These are phyloP conservation scores for Venustaconcha ellipsiformis DNA, from an alignment of 1,140 invertebrate species.

Conservation along the genomic window DNA sequence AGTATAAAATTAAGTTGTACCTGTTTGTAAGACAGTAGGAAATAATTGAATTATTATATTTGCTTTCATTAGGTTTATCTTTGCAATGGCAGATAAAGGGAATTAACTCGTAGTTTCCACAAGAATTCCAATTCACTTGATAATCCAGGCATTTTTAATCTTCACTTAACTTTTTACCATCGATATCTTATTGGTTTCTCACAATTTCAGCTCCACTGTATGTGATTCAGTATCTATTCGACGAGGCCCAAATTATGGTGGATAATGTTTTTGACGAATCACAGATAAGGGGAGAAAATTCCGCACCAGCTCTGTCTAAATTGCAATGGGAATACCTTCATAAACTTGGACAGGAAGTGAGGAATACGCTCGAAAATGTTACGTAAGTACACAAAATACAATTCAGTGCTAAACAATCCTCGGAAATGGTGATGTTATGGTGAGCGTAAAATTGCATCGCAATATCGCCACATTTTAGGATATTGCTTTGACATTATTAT, in stretches of 20 bases:
- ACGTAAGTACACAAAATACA: slow-evolving; percentile 71
- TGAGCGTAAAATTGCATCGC: too few species aligned
- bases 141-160: background rate
- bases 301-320: slow-evolving; percentile 74
- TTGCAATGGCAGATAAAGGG: too few species aligned
- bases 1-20: too few species aligned
- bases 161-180: background rate
- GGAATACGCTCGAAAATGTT: slow-evolving; percentile 86
- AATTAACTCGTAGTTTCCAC: too few species aligned
- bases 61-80: too few species aligned
- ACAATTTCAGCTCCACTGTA: slow-evolving; percentile 83
- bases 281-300: slow-evolving; percentile 85
- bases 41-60: slow-evolving; percentile 3
- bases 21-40: too few species aligned
- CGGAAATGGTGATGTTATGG: too few species aligned
- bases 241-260: slow-evolving; percentile 92
- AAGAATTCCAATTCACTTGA: background rate
- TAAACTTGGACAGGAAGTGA: slow-evolving; percentile 83
- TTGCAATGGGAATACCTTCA: slow-evolving; percentile 95
- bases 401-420: too few species aligned
- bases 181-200: slow-evolving; percentile 5
- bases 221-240: slow-evolving; percentile 95
- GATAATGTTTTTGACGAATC: slow-evolving; percentile 88
- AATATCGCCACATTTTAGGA: too few species aligned
- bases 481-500: too few species aligned